A percentile compares a stretch with the other conserved stretches of the same genome.
Evolutionary conservation across 2,113 vertebrate species (phyloP).

Genomic region (Archilochus colubris): DNA sequence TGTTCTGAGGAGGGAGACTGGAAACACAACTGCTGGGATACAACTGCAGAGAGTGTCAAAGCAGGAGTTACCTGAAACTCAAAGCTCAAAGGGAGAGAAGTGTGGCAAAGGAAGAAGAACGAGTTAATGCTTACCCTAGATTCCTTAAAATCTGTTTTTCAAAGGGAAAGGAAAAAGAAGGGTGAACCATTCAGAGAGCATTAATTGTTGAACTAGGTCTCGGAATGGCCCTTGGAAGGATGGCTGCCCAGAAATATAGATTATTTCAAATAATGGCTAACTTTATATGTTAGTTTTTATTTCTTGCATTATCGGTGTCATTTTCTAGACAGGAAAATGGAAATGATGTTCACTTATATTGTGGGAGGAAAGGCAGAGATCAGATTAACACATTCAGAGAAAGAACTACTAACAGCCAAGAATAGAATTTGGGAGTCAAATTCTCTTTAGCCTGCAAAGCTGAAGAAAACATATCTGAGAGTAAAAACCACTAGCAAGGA

Average conservation of each 20-base stretch:
- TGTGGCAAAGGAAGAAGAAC: background rate
- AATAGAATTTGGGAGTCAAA: background rate
- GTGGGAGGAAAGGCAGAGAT: background rate
- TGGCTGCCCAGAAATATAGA: background rate
- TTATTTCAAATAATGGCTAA: background rate
- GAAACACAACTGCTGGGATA: background rate
- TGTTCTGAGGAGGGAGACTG: background rate
- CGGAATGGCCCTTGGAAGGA: background rate
- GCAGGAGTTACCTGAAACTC: background rate
- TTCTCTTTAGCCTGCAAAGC: background rate
- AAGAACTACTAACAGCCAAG: background rate
- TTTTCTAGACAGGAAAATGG: background rate
- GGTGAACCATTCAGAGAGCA: background rate
- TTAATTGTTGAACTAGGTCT: background rate
- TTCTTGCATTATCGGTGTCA: background rate
- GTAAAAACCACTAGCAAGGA: background rate
- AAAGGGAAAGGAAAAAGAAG: background rate
- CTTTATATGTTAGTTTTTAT: background rate
- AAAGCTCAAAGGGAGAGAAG: background rate
- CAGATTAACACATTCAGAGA: background rate
- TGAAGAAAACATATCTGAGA: background rate
- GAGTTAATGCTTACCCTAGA: background rate
- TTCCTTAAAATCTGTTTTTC: background rate
- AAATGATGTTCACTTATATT: background rate
- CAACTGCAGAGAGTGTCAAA: background rate